Percentiles rank a stretch among this genome's conserved stretches.
These are phyloP conservation scores for Yoshiicerus persimilis DNA, from an alignment of 1,140 invertebrate genomes.

Conservation along the genomic window DNA sequence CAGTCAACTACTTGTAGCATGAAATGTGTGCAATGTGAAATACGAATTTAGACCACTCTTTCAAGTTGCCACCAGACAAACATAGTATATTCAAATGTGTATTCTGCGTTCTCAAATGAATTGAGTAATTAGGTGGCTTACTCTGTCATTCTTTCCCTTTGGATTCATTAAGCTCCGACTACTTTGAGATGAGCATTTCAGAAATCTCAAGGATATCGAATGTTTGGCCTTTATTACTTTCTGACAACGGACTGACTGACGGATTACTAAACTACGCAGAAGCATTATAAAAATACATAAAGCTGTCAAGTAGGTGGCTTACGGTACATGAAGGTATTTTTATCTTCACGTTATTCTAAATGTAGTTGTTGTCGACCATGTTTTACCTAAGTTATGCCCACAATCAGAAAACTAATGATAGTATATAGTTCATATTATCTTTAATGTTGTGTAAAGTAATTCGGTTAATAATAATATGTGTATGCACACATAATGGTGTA, in stretches of 20 bases:
- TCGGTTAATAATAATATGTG: too few relatives aligned
- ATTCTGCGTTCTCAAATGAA: neutral
- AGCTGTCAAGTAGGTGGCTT: too few relatives aligned
- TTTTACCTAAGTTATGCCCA: too few relatives aligned
- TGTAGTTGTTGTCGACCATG: too few relatives aligned
- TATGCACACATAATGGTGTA: too few relatives aligned
- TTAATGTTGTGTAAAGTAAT: too few relatives aligned
- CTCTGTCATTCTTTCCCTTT: neutral
- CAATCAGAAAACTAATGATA: too few relatives aligned
- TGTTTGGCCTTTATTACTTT: neutral
- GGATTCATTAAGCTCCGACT: neutral
- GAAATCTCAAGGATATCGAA: neutral
- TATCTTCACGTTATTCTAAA: too few relatives aligned
- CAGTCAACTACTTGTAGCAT: neutral
- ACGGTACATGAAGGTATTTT: too few relatives aligned
- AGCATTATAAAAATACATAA: neutral
- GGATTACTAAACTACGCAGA: neutral
- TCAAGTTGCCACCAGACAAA: neutral
- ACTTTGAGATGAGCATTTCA: neutral
- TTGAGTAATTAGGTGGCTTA: neutral
- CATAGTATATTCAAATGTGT: neutral
- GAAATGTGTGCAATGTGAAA: neutral
- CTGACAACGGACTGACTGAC: neutral
- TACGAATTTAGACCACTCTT: neutral
- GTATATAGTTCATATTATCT: too few relatives aligned